Conservation (phyloP, 2,113 vertebrate species). For the Dipodomys ordii region DNA sequence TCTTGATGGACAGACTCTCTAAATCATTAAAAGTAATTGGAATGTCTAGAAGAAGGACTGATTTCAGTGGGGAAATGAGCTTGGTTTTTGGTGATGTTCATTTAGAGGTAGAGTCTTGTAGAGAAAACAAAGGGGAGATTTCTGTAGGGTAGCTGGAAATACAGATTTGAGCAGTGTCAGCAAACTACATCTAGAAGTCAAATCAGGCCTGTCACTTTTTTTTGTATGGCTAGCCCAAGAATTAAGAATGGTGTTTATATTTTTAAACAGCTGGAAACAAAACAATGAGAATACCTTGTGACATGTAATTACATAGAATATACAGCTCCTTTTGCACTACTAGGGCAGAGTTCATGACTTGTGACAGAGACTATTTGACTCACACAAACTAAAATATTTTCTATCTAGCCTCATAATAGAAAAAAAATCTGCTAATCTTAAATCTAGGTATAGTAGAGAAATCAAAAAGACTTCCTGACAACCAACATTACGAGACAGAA, state of each 20-base stretch:
- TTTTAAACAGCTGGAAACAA: not conserved
- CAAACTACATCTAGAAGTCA: not conserved
- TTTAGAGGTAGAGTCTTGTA: not conserved
- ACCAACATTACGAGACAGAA: not conserved
- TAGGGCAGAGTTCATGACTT: not conserved
- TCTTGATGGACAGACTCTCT: not conserved
- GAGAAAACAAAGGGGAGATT: not conserved
- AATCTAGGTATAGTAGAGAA: not conserved
- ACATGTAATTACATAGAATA: not conserved
- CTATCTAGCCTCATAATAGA: not conserved
- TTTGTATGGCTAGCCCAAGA: not conserved
- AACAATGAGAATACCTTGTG: not conserved
- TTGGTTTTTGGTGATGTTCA: not conserved
- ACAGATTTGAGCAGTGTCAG: accelerated
- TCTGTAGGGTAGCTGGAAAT: not conserved
- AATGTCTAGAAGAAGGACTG: not conserved
- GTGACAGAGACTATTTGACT: not conserved
- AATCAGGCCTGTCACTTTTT: not conserved
- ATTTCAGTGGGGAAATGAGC: not conserved
- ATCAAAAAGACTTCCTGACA: conserved; percentile 34
- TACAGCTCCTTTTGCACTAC: not conserved
- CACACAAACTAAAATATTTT: conserved; percentile 20
- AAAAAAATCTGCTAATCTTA: conserved; percentile 31
- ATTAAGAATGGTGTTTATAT: conserved; percentile 27
- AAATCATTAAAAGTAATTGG: conserved; percentile 27